Evolutionary conservation across 2,888 invertebrate genomes (phyloP), one percentile per base, ranked within the genome.

Genomic region (Noctua janthina): DNA sequence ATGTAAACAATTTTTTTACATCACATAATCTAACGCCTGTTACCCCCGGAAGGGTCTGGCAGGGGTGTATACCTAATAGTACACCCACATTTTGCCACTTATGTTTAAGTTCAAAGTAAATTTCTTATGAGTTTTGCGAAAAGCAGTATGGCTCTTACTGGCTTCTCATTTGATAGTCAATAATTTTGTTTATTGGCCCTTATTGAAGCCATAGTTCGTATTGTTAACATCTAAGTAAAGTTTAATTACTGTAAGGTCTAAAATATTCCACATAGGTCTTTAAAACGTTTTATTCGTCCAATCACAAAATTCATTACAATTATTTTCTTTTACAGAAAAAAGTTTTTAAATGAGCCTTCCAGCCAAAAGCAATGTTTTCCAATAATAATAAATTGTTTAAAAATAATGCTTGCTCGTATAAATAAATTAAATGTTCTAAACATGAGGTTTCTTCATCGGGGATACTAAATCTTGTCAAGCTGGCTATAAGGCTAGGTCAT

Each of bases 391-490:
- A 89, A 90, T 88, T 90, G 81, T 83, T 76, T n/a, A 13, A 77
- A 83, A 82, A 83, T 72, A 66, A 78, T 74, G 72, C 54, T 46
- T 68, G 71, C 51, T 84, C 76, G 54, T 83, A 79, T 82, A 82
- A 82, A 88, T 90, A 90, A 88, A 88, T 90, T 88, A 87, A 85
- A 88, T 80, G 76, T 84, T 90, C 85, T 87, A 86, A 87, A 84
- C 83, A 81, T 86, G 70, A 88, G 79, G 78, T 88, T 88, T 87
- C 79, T 77, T 78, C 89, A 81, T 81, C 62, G 56, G n/a, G 1
- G 56, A 79, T 82, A 85, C 89, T 90, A 91, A 91, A 88, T 91
- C 86, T 88, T 88, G 83, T 85, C 82, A 83, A 80, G 73, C 70
- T 54, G 66, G 23, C 29, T 70, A 71, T 79, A 78, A 62, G 68